Evolutionary conservation across 2,888 invertebrate species (phyloP).

Genomic region (Graphium colonna): DNA sequence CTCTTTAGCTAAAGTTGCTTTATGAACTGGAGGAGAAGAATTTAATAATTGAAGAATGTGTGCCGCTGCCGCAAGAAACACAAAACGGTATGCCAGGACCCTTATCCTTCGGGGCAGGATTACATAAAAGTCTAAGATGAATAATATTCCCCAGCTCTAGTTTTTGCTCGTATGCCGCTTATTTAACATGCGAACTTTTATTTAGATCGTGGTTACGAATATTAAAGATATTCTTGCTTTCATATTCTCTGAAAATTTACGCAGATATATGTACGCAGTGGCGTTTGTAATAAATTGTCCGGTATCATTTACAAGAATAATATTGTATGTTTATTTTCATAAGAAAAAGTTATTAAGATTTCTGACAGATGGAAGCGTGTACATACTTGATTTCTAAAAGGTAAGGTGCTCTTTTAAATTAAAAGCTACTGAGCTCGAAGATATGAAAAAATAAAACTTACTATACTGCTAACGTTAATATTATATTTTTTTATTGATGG

Average conservation of each 20-base stretch:
- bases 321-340: too few species aligned
- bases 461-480: too few species aligned
- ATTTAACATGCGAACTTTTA: not conserved
- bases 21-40: too few species aligned
- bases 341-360: not conserved
- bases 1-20: too few species aligned
- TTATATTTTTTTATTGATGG: too few species aligned
- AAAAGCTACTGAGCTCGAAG: too few species aligned
- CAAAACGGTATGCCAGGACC: constrained; percentile 51
- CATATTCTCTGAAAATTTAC: not conserved
- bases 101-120: constrained; percentile 40
- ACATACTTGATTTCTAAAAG: too few species aligned
- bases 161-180: constrained; percentile 7
- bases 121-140: constrained; percentile 17
- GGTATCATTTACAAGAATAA: not conserved
- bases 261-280: not conserved
- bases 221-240: not conserved
- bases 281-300: not conserved
- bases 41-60: constrained; percentile 63
- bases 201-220: not conserved
- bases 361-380: not conserved
- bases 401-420: too few species aligned
- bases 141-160: not conserved
- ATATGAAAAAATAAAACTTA: too few species aligned
- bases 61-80: constrained; percentile 56